Base-by-base conservation (phyloP, 2,888 invertebrate genomes). In the Dryobotodes eremita region DNA sequence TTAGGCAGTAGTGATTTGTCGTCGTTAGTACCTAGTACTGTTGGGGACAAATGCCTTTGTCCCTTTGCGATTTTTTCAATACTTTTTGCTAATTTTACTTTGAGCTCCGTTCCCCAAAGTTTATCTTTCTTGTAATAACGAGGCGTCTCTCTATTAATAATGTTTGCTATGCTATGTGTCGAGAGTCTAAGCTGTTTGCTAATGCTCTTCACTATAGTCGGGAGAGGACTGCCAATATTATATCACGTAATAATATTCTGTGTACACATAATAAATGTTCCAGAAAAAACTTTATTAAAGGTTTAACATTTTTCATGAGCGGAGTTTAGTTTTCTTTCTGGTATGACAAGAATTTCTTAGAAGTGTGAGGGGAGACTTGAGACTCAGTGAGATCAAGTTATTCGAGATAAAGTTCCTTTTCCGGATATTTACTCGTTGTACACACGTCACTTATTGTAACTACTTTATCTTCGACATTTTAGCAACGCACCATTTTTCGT, bases 1-100 rank as follows among this genome's bases (percentile, higher is more conserved):
- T 95, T 96, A 96, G 92, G 89, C 91, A 90, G 92, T 93, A 90
- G 91, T 93, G 95, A 95, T 95, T 95, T 94, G 92, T 91, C 92
- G 89, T 88, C 90, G 89, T 85, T 83, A 84, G 89, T 86, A 90
- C 87, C 86, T 80, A 80, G 59, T 71, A 71, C 71, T 48, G 73
- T 68, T 85, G 71, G 76, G 74, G 64, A 79, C 73, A 83, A 79
- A 79, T 83, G 77, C 84, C 85, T 88, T 91, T 90, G 86, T 88
- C 77, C 79, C 72, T 81, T 53, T 70, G 73, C 80, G 77, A 86
- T 80, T 86, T 77, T 85, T 77, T 73, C 62, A 87, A 87, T 88
- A 84, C 71, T 72, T 71, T 75, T 68, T 64, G 66, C 26, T 36
- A 70, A 80, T 77, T 75, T 68, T 59, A 53, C 65, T 79, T 82